These are phyloP conservation scores for Phalloptychus januarius DNA, from an alignment of 2,797 vertebrate genomes.

Conservation along the genomic window DNA sequence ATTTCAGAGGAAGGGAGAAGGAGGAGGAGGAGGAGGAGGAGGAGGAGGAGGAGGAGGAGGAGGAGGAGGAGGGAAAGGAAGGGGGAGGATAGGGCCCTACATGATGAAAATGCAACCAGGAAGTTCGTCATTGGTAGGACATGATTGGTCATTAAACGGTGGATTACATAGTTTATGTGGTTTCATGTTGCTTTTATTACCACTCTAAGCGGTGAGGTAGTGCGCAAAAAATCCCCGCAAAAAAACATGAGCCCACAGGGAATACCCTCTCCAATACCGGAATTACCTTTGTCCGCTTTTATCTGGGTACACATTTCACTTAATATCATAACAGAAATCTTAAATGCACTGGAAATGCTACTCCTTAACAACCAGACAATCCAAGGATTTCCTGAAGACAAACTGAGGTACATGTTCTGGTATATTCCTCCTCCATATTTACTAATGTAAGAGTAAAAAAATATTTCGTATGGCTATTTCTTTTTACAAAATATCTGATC, in stretches of 20 bases:
- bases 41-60: conserved; percentile 2
- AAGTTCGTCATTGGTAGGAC: conserved; percentile 74
- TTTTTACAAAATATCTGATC: background rate
- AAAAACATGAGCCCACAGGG: conserved; percentile 38
- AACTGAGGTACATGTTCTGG: background rate
- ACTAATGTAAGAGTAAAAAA: background rate
- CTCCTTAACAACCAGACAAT: no score
- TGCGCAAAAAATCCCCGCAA: background rate
- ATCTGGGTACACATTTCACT: background rate
- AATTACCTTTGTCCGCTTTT: background rate
- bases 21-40: background rate
- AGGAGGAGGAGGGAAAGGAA: no score
- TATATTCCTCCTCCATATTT: background rate
- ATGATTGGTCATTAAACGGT: conserved; percentile 52
- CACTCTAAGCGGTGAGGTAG: conserved; percentile 9
- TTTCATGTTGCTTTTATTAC: conserved; percentile 30
- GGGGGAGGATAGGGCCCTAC: conserved; percentile 27
- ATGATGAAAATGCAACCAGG: conserved; percentile 67
- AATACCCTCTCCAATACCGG: conserved; percentile 35
- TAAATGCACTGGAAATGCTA: background rate
- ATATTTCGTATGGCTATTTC: background rate
- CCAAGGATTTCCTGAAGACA: background rate
- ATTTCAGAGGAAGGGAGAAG: background rate
- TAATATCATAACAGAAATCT: background rate
- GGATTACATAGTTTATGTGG: conserved; percentile 4